These are phyloP conservation scores for Anarhynchus alexandrinus DNA, from an alignment of 2,113 vertebrate species.

Conservation along the genomic window DNA sequence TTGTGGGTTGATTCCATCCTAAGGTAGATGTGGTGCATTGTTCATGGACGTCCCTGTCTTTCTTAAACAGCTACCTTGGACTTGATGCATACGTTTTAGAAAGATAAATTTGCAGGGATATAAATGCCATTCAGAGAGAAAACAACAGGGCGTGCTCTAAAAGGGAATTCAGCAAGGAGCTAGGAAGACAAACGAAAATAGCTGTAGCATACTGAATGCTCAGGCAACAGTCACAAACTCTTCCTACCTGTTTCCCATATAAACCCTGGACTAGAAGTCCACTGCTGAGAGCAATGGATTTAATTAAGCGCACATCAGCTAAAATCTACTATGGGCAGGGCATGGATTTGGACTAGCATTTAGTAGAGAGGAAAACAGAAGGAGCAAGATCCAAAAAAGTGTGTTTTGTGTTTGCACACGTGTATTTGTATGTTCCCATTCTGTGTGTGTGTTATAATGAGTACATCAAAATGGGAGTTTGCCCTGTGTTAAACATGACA, in stretches of 20 bases:
- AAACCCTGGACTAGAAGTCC: neutral
- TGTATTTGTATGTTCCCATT: neutral
- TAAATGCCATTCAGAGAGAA: neutral
- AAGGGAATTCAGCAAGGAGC: neutral
- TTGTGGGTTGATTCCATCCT: neutral
- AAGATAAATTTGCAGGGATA: neutral
- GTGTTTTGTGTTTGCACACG: accelerated
- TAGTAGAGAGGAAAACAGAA: neutral
- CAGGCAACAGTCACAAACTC: neutral
- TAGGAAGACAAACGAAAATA: neutral
- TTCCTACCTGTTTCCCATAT: neutral
- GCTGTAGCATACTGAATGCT: neutral
- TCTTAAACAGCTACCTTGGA: neutral
- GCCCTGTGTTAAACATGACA: neutral
- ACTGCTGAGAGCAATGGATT: neutral
- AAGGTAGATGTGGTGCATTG: neutral
- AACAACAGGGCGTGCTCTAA: neutral
- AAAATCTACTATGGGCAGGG: neutral
- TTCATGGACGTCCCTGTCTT: neutral
- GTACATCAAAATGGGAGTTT: neutral
- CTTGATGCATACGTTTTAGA: neutral
- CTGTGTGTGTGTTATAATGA: accelerated
- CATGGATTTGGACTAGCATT: neutral
- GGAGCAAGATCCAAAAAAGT: accelerated
- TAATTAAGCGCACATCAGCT: neutral